Evolutionary conservation across 2,797 vertebrate species (phyloP), one percentile per base, ranked within the genome.

Genomic region (Enteromius thamalakanensis): DNA sequence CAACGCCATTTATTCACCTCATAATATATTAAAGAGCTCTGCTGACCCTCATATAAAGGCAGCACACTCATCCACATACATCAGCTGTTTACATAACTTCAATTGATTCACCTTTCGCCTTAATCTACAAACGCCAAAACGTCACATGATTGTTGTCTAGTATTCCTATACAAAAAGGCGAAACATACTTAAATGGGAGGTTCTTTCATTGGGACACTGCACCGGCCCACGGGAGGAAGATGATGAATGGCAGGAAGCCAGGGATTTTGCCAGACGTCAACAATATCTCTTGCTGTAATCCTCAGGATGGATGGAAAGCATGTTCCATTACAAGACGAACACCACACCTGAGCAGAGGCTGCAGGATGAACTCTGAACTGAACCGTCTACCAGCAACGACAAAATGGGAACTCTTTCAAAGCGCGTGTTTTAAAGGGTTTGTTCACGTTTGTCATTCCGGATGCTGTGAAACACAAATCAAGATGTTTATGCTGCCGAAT

Each of bases 191-290:
- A 76, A 65, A 82, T 75, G 34, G 51, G 47, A 49, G 19, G 45
- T 15, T n/a, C 58, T 47, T 23, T 53, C 12, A 26, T 69, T 14
- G 40, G 51, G 26, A 68, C 34, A 19, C 9, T 7, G 29, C 45
- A 55, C 6, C 1, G 5, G 21, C 34, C 80, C 15, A 26, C 0
- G 49, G 6, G 34, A 53, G 47, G 26, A 80, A 79, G 65, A 49
- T 83, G 78, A 84, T 81, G 75, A 78, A 81, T 79, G 74, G 45
- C 83, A 83, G 83, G 79, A 88, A 82, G 37, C 26, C 5, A 11
- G 45, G 45, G 79, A 53, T 45, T 49, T 71, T 6, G 32, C 62
- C 53, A 15, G 15, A 74, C 4, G 45, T 67, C 51, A 47, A 49
- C 23, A 67, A 53, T 19, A 40, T 34, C 40, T 74, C 51, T 79